Conservation (phyloP, 2,113 vertebrate species). For the Caranx ignobilis region DNA sequence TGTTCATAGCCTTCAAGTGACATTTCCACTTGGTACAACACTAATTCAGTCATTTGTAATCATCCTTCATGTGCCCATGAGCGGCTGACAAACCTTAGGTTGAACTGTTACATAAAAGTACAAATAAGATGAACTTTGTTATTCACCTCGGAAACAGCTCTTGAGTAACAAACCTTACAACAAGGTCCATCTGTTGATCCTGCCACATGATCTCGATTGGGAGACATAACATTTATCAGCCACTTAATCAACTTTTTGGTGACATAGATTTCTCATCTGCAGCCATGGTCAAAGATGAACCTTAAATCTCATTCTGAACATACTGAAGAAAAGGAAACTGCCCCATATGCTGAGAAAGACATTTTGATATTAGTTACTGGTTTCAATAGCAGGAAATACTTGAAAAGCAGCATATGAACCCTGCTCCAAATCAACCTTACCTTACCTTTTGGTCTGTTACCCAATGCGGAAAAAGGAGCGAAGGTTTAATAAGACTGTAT, state of each 20-base stretch:
- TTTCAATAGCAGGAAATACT: background rate
- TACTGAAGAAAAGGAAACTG: background rate
- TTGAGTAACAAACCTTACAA: background rate
- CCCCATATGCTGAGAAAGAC: background rate
- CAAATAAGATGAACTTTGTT: background rate
- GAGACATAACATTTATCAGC: background rate
- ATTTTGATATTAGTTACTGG: background rate
- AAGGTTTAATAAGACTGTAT: constrained; percentile 27
- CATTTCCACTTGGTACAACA: constrained; percentile 24
- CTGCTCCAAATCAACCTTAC: background rate
- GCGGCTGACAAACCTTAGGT: background rate
- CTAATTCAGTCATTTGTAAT: background rate
- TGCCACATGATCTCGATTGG: background rate
- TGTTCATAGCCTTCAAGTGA: constrained; percentile 14
- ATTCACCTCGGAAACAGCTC: background rate
- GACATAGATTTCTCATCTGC: background rate
- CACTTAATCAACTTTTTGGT: background rate
- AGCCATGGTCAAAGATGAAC: background rate
- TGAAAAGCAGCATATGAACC: no score
- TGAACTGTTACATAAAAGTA: background rate
- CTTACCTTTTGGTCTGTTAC: background rate
- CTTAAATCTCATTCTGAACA: background rate
- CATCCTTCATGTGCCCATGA: background rate
- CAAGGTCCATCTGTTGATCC: background rate
- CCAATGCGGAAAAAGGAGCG: constrained; percentile 1